Conservation (phyloP, 2,888 invertebrate genomes). For the Brachyptera risi region DNA sequence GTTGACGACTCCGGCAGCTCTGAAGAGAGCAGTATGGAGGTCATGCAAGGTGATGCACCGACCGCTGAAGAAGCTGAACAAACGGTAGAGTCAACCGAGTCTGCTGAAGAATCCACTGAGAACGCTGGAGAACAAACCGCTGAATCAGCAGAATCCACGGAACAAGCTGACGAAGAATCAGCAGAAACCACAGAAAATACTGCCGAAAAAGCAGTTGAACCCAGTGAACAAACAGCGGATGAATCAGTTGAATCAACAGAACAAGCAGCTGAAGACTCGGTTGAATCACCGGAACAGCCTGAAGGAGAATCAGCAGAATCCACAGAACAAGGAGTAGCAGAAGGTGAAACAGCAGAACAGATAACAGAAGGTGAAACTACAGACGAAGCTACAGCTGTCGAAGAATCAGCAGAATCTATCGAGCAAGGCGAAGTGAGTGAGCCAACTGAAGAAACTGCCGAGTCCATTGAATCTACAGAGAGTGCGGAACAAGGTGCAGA, state of each 20-base stretch:
- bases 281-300: slow-evolving; percentile 31
- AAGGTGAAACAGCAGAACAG: background rate
- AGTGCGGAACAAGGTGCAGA: slow-evolving; percentile 26
- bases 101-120: too few species aligned
- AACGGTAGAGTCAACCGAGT: too few species aligned
- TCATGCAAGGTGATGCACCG: slow-evolving; percentile 34
- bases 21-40: slow-evolving; percentile 29
- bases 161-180: slow-evolving; percentile 33
- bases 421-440: slow-evolving; percentile 31
- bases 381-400: slow-evolving; percentile 32
- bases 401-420: slow-evolving; percentile 18
- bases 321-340: background rate
- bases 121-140: too few species aligned
- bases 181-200: slow-evolving; percentile 25
- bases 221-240: slow-evolving; percentile 33
- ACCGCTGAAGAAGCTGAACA: slow-evolving; percentile 35
- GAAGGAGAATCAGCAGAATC: slow-evolving; percentile 34
- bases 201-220: slow-evolving; percentile 26
- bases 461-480: slow-evolving; percentile 32
- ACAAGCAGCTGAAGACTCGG: slow-evolving; percentile 27
- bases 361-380: slow-evolving; percentile 39
- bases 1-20: too few species aligned
- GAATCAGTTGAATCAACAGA: slow-evolving; percentile 32
- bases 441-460: slow-evolving; percentile 30
- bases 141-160: too few species aligned